Evolutionary conservation across 2,113 vertebrate species (phyloP).

Genomic region (Tachuris rubrigastra): DNA sequence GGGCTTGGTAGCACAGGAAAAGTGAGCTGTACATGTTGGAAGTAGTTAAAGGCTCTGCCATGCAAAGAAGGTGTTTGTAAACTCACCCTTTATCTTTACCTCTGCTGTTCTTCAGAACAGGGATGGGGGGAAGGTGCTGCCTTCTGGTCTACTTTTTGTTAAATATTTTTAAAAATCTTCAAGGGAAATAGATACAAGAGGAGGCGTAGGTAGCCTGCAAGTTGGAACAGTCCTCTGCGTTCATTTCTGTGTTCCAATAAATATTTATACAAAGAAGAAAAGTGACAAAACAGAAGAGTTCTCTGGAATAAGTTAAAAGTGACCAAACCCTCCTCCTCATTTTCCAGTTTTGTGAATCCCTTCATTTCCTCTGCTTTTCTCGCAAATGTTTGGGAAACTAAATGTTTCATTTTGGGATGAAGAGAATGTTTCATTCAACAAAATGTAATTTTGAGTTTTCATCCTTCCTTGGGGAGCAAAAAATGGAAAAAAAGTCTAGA

Average conservation of each 20-base stretch:
- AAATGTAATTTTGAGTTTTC: not conserved
- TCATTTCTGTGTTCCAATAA: conserved; percentile 1
- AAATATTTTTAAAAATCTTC: not conserved
- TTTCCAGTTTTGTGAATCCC: not conserved
- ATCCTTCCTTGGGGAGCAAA: not conserved
- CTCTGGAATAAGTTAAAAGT: not conserved
- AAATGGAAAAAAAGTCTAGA: not conserved
- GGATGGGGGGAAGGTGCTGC: not conserved
- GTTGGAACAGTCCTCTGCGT: not conserved
- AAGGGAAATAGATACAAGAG: not conserved
- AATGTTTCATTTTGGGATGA: not conserved
- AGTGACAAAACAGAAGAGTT: not conserved
- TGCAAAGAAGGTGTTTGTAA: not conserved
- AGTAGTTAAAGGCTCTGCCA: not conserved
- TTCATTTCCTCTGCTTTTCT: conserved; percentile 16
- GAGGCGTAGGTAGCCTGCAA: not conserved
- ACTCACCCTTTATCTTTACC: not conserved
- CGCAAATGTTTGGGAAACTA: not conserved
- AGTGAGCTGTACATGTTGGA: not conserved
- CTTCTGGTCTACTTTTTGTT: not conserved
- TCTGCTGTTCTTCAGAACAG: not conserved
- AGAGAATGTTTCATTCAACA: not conserved
- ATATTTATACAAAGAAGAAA: conserved; percentile 25
- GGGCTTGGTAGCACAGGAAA: not conserved
- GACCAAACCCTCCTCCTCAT: not conserved